These are phyloP conservation scores for Phylloscopus collybita DNA, from an alignment of 2,797 vertebrate species.

Conservation along the genomic window DNA sequence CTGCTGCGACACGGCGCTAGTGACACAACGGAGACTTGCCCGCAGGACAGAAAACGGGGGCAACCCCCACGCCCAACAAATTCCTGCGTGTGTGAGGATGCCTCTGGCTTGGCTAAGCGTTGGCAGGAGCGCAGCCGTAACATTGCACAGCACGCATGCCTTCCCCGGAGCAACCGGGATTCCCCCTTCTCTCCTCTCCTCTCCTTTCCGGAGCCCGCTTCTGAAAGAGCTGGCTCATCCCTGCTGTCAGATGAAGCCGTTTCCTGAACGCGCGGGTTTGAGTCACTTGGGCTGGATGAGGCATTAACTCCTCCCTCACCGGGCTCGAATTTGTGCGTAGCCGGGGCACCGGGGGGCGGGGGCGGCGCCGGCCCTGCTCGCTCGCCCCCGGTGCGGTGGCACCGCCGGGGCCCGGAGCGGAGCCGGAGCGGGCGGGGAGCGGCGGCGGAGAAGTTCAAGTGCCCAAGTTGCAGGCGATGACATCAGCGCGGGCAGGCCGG, in stretches of 20 bases:
- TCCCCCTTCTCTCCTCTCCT: slow-evolving; percentile 32
- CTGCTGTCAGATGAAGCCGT: slow-evolving; percentile 41
- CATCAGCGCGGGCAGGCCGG: slow-evolving; percentile 74
- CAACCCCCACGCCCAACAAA: neutral
- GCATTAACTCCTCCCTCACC: slow-evolving; percentile 32
- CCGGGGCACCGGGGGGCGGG: neutral
- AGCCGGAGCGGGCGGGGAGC: neutral
- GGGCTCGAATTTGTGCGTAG: neutral
- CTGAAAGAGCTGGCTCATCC: slow-evolving; percentile 60
- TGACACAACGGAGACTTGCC: neutral
- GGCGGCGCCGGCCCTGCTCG: neutral
- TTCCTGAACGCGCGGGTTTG: slow-evolving; percentile 65
- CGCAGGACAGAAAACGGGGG: neutral
- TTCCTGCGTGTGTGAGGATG: neutral
- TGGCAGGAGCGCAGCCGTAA: neutral
- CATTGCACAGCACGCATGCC: neutral
- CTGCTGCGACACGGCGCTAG: neutral
- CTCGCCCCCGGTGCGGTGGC: neutral
- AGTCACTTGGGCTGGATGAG: slow-evolving; percentile 56
- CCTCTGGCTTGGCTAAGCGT: neutral
- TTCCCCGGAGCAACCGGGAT: neutral
- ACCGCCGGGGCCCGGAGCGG: neutral
- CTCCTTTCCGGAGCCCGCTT: neutral
- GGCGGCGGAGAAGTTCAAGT: slow-evolving; percentile 61
- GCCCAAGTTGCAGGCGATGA: slow-evolving; percentile 66